A percentile compares a stretch with the other conserved stretches of the same genome.
These are phyloP conservation scores for Epirrhoe alternata DNA, from an alignment of 2,888 invertebrate species.

Conservation along the genomic window DNA sequence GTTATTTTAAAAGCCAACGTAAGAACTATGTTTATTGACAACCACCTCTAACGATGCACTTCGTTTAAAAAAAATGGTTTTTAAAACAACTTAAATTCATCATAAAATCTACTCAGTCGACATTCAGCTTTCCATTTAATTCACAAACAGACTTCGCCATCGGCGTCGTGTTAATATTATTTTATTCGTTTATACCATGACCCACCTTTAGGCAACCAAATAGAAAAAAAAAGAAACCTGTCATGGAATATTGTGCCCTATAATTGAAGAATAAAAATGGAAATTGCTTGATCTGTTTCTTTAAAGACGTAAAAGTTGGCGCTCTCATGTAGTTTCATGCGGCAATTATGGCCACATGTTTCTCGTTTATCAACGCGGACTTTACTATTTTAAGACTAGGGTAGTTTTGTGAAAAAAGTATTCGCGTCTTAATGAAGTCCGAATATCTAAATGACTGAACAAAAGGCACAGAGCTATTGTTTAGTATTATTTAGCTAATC, in stretches of 20 bases:
- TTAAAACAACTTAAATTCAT: too few relatives aligned
- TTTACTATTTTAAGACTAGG: constrained; percentile 50
- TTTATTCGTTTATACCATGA: constrained; percentile 30
- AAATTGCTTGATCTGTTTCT: constrained; percentile 6
- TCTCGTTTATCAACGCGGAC: constrained; percentile 57
- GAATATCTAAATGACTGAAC: too few relatives aligned
- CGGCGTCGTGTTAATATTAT: constrained; percentile 19
- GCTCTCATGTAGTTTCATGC: constrained; percentile 54
- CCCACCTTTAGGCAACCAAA: constrained; percentile 20
- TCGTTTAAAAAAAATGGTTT: too few relatives aligned
- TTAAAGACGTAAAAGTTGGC: constrained; percentile 45
- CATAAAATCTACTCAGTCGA: not conserved
- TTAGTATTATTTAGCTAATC: too few relatives aligned
- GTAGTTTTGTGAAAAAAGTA: constrained; percentile 28
- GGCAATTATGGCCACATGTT: constrained; percentile 69
- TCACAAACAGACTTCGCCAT: too few relatives aligned
- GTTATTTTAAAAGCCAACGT: too few relatives aligned
- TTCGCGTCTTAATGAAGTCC: not conserved
- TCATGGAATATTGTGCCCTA: constrained; percentile 1
- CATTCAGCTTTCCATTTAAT: constrained; percentile 19
- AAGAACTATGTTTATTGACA: too few relatives aligned
- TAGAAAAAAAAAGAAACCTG: not conserved
- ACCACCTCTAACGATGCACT: too few relatives aligned
- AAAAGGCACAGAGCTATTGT: too few relatives aligned
- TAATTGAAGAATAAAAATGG: constrained; percentile 2